These are phyloP conservation scores for Hippocampus guttulatus DNA, from an alignment of 2,113 vertebrate species.

Conservation along the genomic window DNA sequence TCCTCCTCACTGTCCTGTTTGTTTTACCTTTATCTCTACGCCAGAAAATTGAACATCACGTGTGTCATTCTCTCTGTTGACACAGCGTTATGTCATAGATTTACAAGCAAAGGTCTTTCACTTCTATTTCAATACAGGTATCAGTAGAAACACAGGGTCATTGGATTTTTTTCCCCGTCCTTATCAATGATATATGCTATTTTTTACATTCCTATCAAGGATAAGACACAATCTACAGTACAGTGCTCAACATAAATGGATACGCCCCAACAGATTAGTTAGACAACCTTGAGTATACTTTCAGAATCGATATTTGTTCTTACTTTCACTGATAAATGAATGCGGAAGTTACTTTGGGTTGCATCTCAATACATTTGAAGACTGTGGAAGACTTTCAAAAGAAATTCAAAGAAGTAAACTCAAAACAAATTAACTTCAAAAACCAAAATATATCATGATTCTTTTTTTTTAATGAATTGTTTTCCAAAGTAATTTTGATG, in stretches of 20 bases:
- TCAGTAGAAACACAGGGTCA: background rate
- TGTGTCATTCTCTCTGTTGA: background rate
- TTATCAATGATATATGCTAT: background rate
- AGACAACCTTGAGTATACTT: background rate
- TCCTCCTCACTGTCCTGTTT: background rate
- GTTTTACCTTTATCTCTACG: background rate
- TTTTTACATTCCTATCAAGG: background rate
- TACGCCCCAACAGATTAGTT: background rate
- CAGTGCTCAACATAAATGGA: background rate
- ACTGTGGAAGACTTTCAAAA: background rate
- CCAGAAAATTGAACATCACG: constrained; percentile 9
- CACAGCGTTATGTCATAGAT: background rate
- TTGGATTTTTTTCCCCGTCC: background rate
- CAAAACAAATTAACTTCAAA: background rate
- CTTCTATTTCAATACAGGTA: background rate
- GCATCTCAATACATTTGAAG: background rate
- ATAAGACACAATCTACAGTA: background rate
- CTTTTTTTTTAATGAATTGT: too few relatives aligned
- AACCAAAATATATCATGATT: background rate
- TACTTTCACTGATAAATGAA: background rate
- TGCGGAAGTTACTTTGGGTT: background rate
- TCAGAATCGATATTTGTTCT: background rate
- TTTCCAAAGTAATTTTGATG: background rate
- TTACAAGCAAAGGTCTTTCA: background rate
- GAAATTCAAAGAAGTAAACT: background rate